Evolutionary conservation across 2,113 vertebrate species (phyloP).

Genomic region (Callionymus lyra): DNA sequence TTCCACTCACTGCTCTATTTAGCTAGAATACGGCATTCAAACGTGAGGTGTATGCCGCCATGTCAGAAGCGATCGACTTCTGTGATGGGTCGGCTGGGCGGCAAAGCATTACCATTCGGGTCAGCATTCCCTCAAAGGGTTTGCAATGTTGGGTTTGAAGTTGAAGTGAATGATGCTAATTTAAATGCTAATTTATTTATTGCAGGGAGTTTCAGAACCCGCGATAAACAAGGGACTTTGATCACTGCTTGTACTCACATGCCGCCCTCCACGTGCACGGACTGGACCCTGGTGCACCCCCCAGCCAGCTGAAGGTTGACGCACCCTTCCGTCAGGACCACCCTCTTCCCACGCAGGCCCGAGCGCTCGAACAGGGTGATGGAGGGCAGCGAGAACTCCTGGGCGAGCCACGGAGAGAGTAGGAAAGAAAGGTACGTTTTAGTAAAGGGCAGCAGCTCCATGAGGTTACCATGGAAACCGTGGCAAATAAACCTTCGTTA

Average conservation of each 20-base stretch:
- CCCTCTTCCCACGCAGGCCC: constrained; percentile 78
- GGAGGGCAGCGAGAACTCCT: constrained; percentile 85
- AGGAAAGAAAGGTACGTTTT: constrained; percentile 4
- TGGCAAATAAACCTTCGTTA: not conserved
- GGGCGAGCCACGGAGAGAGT: constrained; percentile 2
- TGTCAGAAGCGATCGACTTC: too few relatives aligned
- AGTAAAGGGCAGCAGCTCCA: constrained; percentile 5
- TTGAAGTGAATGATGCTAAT: too few relatives aligned
- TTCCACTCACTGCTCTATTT: too few relatives aligned
- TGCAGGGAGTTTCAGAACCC: constrained; percentile 16
- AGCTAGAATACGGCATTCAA: too few relatives aligned
- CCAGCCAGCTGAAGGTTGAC: constrained; percentile 78
- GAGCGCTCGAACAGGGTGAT: constrained; percentile 79
- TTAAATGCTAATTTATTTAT: too few relatives aligned
- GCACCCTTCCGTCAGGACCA: constrained; percentile 68
- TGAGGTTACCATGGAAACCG: constrained; percentile 29
- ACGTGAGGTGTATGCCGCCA: too few relatives aligned
- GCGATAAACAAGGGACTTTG: constrained; percentile 7
- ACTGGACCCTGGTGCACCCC: constrained; percentile 75
- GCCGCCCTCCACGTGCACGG: constrained; percentile 80
- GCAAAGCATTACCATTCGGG: too few relatives aligned
- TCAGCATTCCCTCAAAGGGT: too few relatives aligned
- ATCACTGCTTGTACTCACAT: constrained; percentile 76
- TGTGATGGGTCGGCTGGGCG: too few relatives aligned
- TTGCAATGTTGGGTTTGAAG: too few relatives aligned